Base-by-base conservation (phyloP, 2,797 vertebrate species). In the Pangasius larnaudii region DNA sequence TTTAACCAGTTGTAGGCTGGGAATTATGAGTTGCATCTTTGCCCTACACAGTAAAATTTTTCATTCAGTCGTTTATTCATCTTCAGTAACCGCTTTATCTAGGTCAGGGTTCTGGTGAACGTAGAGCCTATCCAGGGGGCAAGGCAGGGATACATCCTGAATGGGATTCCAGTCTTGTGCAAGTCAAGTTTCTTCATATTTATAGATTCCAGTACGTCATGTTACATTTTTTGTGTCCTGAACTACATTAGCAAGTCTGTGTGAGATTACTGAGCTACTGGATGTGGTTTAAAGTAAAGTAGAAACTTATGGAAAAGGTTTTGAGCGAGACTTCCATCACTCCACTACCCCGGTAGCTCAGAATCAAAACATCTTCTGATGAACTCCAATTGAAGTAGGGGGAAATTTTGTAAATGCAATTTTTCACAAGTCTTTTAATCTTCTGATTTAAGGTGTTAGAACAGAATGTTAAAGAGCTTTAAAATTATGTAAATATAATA, bases 391-490 rank as follows among this genome's bases (percentile, higher is more conserved):
- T 8, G 74, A 77, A 46, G 8, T 65, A 18, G 19, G 7, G 69
- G 36, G 13, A 10, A 53, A 78, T 33, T 78, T 33, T 18, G 16
- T 78, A 33, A 19, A 78, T 78, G 46, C n/a, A 16, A 19, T 53
- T 53, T 77, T 78, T 53, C 49, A 77, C 75, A 78, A 30, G n/a
- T n/a, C 75, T 18, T 78, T 78, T 78, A 53, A 78, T 78, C 49
- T 56, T 78, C 51, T 33, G 75, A n/a, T 78, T 77, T 53, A 78
- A 53, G 75, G 30, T 53, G n/a, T 33, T 3, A 19, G n/a, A 78
- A 33, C 49, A 78, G 75, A 78, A 33, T 5, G 8, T 78, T 56
- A 46, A 11, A 10, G 9, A 27, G 75, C 7, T 78, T 77, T 77
- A 51, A 49, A 75, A 49, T 11, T 51, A 75, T 27, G 42, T 36